phyloP scores from a whole-genome alignment of 2,113 vertebrate genomes.

The Platycercus adscitus region DNA sequence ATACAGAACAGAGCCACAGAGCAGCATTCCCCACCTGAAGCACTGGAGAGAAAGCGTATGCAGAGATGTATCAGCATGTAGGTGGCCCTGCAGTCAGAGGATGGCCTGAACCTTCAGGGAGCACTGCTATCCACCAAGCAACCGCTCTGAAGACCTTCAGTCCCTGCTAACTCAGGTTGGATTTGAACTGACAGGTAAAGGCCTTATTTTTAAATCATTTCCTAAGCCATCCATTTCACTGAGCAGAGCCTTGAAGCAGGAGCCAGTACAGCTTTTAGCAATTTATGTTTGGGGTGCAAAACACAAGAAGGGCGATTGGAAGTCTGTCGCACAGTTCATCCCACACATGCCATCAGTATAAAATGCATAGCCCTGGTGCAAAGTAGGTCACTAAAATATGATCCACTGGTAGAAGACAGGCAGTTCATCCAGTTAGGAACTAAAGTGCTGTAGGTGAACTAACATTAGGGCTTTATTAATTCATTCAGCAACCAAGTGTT shows the following conservation, averaged over 20 bases:
- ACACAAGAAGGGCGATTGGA: neutral
- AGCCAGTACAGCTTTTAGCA: neutral
- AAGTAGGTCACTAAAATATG: neutral
- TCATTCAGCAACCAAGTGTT: conserved; percentile 53
- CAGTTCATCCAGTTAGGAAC: conserved; percentile 60
- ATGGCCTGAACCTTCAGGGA: neutral
- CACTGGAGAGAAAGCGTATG: neutral
- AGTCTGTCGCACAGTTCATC: neutral
- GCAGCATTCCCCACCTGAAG: neutral
- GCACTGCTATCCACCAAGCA: neutral
- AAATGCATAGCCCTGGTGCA: neutral
- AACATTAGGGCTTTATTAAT: conserved; percentile 66
- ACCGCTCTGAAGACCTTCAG: neutral
- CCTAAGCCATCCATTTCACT: neutral
- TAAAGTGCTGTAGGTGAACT: conserved; percentile 49
- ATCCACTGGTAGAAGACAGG: conserved; percentile 31
- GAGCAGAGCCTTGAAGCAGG: neutral
- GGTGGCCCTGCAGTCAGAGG: neutral
- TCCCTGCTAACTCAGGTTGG: neutral
- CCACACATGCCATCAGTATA: neutral
- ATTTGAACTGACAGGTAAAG: neutral
- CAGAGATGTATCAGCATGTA: neutral
- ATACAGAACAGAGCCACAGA: fast-evolving
- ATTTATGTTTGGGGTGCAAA: neutral
- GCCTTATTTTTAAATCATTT: neutral